Evolutionary conservation across 2,797 vertebrate genomes (phyloP).

Genomic region (Pitangus sulphuratus): DNA sequence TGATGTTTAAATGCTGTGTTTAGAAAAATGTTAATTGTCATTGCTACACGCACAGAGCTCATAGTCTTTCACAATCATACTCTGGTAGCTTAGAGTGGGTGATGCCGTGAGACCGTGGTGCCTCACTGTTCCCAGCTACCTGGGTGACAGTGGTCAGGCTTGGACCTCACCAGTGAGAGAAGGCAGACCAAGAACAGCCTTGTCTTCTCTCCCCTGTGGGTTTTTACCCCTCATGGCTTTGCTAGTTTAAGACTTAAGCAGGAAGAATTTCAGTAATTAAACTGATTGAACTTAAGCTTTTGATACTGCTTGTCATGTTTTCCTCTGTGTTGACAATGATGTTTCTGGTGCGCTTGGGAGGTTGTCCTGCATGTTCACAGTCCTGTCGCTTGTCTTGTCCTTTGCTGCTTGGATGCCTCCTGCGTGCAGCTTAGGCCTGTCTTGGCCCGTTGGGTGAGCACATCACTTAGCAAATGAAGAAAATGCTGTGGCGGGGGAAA

Average conservation of each 20-base stretch:
- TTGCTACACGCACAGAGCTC: fast-evolving
- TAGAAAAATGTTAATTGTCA: neutral
- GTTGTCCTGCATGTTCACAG: neutral
- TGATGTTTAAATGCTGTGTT: neutral
- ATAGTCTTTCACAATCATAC: neutral
- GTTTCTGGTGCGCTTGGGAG: neutral
- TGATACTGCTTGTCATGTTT: neutral
- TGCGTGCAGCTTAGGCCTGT: neutral
- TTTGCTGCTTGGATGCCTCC: neutral
- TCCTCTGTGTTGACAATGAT: neutral
- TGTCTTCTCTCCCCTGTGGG: neutral
- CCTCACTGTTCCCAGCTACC: neutral
- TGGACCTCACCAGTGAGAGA: neutral
- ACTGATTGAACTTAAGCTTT: neutral
- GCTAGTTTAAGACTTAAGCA: neutral
- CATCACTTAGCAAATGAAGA: neutral
- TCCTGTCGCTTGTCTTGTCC: neutral
- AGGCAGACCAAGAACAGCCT: neutral
- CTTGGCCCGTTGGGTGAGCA: neutral
- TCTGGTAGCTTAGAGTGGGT: fast-evolving
- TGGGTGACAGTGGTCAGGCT: fast-evolving
- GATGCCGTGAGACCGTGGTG: fast-evolving
- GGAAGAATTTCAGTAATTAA: neutral
- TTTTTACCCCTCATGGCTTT: fast-evolving
- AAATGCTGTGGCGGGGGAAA: neutral